Base-by-base conservation (phyloP, 1,140 invertebrate species). In the Rhagoletis zephyria region DNA sequence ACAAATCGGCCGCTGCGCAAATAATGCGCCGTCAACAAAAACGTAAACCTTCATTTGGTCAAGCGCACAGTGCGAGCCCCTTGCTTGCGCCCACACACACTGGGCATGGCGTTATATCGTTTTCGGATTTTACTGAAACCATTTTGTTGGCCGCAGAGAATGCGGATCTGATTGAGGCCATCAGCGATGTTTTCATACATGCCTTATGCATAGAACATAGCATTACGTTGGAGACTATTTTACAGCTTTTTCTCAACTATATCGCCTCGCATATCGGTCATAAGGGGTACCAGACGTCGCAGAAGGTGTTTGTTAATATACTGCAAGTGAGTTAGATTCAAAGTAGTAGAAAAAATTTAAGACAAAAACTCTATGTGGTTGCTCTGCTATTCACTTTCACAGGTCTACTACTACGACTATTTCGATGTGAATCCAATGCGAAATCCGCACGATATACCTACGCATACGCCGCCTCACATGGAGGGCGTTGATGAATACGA, bases 111-210 rank as follows among this genome's bases (percentile, higher is more conserved):
- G 90, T 92, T 9, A 89, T 92, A 16, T 90, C 91, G 2, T 93
- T 93, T 48, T 93, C 92, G 2, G 92, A 93, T 85, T 92, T 93
- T 42, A 90, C 90, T 59, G 92, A 93, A 85, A 92, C 90, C 0
- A 93, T 93, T 89, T 64, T 93, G 88, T 85, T 93, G 85, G 90
- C 90, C 64, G 90, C 89, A 7, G 92, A 93, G 56, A 90, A 92
- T 85, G 88, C 89, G 0, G 90, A 89, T 1, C 48, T 93, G 1
- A 91, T 93, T n/a, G 92, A 93, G 87, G 92, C 91, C 14, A 92
- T 93, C 30, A 91, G 92, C 70, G 92, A 93, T 88, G 90, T 89
- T 6, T 91, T 93, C n/a, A 92, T 93, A 48, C 92, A 93, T 87
- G 91, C 91, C 0, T 88, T 93, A 7, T 92, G 91, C 61, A 89